Evolutionary conservation across 2,888 invertebrate species (phyloP).

Genomic region (Ormia ochracea): DNA sequence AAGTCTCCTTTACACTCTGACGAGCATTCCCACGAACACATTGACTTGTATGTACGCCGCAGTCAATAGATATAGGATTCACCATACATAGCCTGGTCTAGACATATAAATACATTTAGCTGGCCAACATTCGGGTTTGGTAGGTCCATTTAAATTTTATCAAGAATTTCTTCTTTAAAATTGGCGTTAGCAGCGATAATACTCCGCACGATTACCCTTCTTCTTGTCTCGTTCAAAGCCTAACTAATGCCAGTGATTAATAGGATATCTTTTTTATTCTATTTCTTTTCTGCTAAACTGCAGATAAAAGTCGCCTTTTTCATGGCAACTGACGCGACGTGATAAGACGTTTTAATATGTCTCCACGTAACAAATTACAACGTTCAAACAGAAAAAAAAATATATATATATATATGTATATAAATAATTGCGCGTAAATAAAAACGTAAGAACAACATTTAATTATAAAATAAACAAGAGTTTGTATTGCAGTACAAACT

Average conservation of each 20-base stretch:
- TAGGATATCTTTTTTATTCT: not conserved
- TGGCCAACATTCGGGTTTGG: too few relatives aligned
- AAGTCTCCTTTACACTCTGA: too few relatives aligned
- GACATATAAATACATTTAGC: too few relatives aligned
- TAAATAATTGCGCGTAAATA: conserved; percentile 55
- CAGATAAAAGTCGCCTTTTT: conserved; percentile 47
- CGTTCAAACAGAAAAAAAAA: too few relatives aligned
- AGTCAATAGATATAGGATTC: too few relatives aligned
- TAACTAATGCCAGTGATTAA: conserved; percentile 9
- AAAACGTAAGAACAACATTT: conserved; percentile 56
- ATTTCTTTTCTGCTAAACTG: not conserved
- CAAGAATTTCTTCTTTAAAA: not conserved
- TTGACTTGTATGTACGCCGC: too few relatives aligned
- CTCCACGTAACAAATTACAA: conserved; percentile 23
- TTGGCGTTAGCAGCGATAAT: conserved; percentile 9
- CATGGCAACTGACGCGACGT: conserved; percentile 59
- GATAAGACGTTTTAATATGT: conserved; percentile 60
- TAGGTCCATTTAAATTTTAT: too few relatives aligned
- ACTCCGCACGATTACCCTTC: not conserved
- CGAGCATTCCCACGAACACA: too few relatives aligned
- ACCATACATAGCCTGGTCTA: too few relatives aligned
- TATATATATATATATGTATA: too few relatives aligned
- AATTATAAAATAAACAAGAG: conserved; percentile 37
- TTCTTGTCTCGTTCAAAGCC: not conserved
- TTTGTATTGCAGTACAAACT: not conserved